Conservation (phyloP, 2,888 invertebrate species). For the Cosmia pyralina region DNA sequence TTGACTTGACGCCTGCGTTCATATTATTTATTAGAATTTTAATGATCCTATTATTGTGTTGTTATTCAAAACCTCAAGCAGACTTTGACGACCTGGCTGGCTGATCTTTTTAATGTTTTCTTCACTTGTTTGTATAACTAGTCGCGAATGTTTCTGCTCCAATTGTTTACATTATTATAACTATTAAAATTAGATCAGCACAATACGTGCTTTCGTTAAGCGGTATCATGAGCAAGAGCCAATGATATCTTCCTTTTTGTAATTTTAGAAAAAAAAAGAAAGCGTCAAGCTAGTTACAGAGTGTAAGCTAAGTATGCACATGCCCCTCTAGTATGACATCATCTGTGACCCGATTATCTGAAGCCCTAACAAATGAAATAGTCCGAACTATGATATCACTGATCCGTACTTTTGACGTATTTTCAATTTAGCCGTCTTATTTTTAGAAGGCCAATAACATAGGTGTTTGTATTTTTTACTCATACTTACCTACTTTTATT, state of each 20-base stretch:
- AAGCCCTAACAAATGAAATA: conserved; percentile 68
- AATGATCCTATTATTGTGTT: too few relatives aligned
- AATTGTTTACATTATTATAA: neutral
- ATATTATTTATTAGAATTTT: too few relatives aligned
- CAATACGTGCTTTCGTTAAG: neutral
- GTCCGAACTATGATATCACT: conserved; percentile 68
- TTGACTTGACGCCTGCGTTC: too few relatives aligned
- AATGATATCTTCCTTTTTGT: neutral
- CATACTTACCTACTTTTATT: conserved; percentile 62
- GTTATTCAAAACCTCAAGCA: too few relatives aligned
- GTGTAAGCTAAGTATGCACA: conserved; percentile 56
- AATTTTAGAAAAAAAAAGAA: neutral
- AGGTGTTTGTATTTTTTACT: conserved; percentile 62
- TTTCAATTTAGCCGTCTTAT: conserved; percentile 69
- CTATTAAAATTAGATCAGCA: too few relatives aligned
- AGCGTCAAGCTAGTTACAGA: conserved; percentile 4
- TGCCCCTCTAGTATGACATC: conserved; percentile 80
- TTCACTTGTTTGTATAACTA: neutral
- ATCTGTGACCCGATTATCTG: conserved; percentile 82
- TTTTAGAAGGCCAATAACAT: conserved; percentile 66
- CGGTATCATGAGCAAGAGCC: neutral
- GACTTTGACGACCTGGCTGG: too few relatives aligned
- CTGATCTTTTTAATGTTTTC: too few relatives aligned
- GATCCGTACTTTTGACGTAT: conserved; percentile 22
- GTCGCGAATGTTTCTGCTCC: too few relatives aligned